A percentile compares a stretch with the other conserved stretches of the same genome.
Conservation (phyloP, 2,888 invertebrate species). For the Eupithecia abbreviata region DNA sequence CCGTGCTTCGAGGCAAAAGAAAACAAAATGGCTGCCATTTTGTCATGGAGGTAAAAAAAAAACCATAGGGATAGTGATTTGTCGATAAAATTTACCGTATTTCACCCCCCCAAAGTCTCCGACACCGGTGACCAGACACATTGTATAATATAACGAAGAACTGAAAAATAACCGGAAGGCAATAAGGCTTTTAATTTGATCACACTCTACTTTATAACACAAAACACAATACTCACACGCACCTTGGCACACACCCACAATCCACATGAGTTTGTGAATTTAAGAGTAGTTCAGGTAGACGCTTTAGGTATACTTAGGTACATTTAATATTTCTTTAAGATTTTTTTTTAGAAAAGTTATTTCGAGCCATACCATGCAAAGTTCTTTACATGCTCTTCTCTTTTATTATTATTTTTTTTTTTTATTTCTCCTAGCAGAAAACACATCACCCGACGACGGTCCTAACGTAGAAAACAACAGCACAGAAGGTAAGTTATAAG, state of each 20-base stretch:
- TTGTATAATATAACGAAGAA: background rate
- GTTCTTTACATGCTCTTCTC: background rate
- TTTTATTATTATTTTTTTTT: background rate
- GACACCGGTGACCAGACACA: no score
- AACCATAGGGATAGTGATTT: no score
- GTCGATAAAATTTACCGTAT: no score
- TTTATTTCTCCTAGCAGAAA: constrained; percentile 18
- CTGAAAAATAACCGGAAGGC: background rate
- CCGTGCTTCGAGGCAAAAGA: no score
- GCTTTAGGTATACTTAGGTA: background rate
- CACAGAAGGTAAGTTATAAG: constrained; percentile 18
- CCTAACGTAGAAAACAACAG: background rate
- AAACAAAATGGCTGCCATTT: no score
- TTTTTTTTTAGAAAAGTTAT: background rate
- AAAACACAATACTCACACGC: background rate
- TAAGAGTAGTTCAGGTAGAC: background rate
- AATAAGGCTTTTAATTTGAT: background rate
- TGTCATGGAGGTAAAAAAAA: no score
- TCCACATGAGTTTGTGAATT: background rate
- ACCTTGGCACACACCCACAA: background rate
- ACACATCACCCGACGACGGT: background rate
- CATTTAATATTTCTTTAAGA: no score
- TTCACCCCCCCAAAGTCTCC: no score
- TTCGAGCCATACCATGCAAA: background rate
- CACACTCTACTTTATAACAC: background rate